Base-by-base conservation (phyloP, 2,797 vertebrate species). In the Alcedo quadribrachys region DNA sequence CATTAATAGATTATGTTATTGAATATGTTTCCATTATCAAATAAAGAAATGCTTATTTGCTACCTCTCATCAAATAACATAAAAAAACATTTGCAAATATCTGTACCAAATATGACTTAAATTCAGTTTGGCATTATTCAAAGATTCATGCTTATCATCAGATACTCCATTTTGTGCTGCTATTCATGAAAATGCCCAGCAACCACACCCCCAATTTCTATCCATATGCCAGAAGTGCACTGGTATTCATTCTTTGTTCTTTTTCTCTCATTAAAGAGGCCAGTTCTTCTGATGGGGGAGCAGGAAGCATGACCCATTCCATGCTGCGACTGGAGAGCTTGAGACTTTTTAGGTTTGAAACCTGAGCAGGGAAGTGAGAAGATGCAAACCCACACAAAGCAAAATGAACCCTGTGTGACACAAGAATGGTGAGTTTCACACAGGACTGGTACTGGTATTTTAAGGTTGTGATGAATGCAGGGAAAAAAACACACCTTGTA, bases 271-370 rank as follows among this genome's bases (percentile, higher is more conserved):
- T 66, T 88, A 70, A 92, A 92, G 53, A 67, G 51, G n/a, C 37
- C 25, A 74, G 69, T 92, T 93, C 81, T 85, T 93, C 76, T 53
- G 57, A 73, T 69, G 51, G 24, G 32, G 48, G 40, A 81, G 24
- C 85, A 81, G 92, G 87, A 96, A 93, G 83, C 68, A 33, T 87
- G 77, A 86, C 60, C 92, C 37, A 69, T 66, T 83, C 50, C 91
- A 85, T 63, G 77, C 91, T 95, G 87, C 0, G 57, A 94, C 50
- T 74, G 60, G 53, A 92, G 81, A 81, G 32, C 35, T 63, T 83
- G 80, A 76, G 62, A 82, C 21, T 7, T 67, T 86, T 93, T 77
- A 79, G 80, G 45, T 93, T 81, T 89, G 95, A 95, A 95, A 96
- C 60, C 19, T 25, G 87, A 96, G 85, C 77, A 91, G 80, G 73